phyloP scores from a whole-genome alignment of 2,113 vertebrate genomes.

The Microcebus murinus region DNA sequence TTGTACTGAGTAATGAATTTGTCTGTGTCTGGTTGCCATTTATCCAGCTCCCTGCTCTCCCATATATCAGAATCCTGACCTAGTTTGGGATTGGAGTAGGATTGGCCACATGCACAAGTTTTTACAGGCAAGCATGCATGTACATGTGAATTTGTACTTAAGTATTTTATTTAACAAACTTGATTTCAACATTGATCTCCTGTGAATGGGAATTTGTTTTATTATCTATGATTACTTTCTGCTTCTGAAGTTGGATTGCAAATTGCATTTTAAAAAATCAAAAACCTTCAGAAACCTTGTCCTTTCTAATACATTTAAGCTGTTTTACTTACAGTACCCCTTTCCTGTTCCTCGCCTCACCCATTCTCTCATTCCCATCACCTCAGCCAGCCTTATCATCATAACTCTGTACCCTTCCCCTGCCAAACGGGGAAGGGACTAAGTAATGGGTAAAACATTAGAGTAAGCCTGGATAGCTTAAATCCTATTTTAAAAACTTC shows the following conservation, averaged over 20 bases:
- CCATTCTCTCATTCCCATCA: background rate
- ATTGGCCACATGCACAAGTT: background rate
- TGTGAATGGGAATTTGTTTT: background rate
- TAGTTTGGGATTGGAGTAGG: background rate
- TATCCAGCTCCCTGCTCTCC: background rate
- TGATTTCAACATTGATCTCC: background rate
- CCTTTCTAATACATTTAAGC: background rate
- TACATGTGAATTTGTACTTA: background rate
- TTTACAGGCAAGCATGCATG: background rate
- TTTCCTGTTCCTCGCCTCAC: background rate
- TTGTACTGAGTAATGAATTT: background rate
- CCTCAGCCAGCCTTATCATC: background rate
- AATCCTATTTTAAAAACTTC: background rate
- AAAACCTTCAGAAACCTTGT: background rate
- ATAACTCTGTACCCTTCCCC: background rate
- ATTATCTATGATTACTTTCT: background rate
- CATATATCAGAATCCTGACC: slow-evolving; percentile 9
- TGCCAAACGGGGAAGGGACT: background rate
- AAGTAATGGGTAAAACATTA: background rate
- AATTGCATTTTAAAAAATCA: slow-evolving; percentile 30
- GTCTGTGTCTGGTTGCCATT: background rate
- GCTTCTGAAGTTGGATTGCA: background rate
- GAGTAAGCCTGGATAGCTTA: background rate
- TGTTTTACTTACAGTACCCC: background rate
- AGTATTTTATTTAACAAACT: background rate